Evolutionary conservation across 1,140 invertebrate genomes (phyloP), one percentile per base, ranked within the genome.

Genomic region (Oreohelix idahoensis): DNA sequence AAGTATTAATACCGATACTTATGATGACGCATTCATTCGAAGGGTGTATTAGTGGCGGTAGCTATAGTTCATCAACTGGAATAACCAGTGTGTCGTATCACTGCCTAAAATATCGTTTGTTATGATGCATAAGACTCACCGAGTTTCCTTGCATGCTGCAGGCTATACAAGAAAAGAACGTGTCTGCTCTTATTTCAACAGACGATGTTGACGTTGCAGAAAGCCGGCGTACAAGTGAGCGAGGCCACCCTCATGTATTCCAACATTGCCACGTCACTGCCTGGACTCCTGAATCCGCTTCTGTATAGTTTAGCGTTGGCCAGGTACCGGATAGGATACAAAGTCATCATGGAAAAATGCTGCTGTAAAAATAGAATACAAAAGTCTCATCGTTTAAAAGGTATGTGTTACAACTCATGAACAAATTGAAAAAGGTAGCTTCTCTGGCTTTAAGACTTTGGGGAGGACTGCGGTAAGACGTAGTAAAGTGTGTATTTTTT

Each of bases 251-350:
- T 91, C 39, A 85, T 90, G 81, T 91, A 91, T 73, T 86, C 88
- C 38, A 81, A 90, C 35, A 84, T 90, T 36, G 88, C 88, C 66
- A 89, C 88, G 36, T 88, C 90, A 17, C 81, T 91, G 36, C 88
- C 90, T 42, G 89, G 90, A 1, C 81, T 91, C 26, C 82, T 91
- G 35, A 91, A 91, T 63, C 90, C 90, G 17, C 75, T 91, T 29
- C 84, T 91, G n/a, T 89, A 89, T 58, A 89, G 88, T 35, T 83
- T 89, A 26, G 87, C 88, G 63, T 87, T 88, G 42, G 75, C 79
- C n/a, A 77, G 80, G 32, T 91, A 89, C 85, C 79, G 89, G 20
- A 76, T 83, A 15, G 89, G 90, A 0, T 91, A 91, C 81, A 84
- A 86, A 49, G 78, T 88, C 26, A 78, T 91, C 13, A 49, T 86